phyloP scores from a whole-genome alignment of 2,797 vertebrate genomes.

The Glossophaga mutica region DNA sequence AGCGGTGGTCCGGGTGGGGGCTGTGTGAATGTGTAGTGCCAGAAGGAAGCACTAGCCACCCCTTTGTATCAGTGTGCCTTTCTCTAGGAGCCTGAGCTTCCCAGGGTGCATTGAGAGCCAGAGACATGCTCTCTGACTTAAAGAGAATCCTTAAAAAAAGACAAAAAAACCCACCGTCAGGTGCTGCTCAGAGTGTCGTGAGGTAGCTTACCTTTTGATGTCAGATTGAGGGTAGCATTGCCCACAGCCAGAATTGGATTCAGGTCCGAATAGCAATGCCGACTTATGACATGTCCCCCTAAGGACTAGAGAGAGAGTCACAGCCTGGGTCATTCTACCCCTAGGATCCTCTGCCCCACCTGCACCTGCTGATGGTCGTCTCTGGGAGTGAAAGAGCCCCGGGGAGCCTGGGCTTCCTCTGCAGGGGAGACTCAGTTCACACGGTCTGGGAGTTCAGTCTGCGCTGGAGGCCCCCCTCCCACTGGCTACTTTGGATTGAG shows the following conservation, averaged over 20 bases:
- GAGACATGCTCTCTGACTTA: not conserved
- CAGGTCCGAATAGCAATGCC: conserved; percentile 89
- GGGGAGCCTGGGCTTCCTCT: not conserved
- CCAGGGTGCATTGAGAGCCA: not conserved
- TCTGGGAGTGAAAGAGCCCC: not conserved
- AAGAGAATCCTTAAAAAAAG: not conserved
- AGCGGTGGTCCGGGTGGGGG: not conserved
- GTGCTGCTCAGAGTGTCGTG: too few species aligned
- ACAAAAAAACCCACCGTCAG: not conserved
- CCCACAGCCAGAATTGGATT: conserved; percentile 91
- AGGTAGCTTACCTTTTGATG: conserved; percentile 76
- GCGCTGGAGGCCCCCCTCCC: fast-evolving
- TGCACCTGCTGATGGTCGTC: not conserved
- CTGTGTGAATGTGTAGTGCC: not conserved
- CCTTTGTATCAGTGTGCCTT: not conserved
- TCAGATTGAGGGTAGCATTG: conserved; percentile 82
- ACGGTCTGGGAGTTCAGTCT: fast-evolving
- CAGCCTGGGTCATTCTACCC: not conserved
- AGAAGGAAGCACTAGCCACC: not conserved
- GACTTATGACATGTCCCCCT: conserved; percentile 90
- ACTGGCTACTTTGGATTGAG: not conserved
- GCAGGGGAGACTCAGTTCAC: not conserved
- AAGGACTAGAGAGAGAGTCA: conserved; percentile 84
- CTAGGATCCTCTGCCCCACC: not conserved
- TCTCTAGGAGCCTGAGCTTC: not conserved